These are phyloP conservation scores for Hydropsyche betteni DNA, from an alignment of 2,888 invertebrate genomes.

Conservation along the genomic window DNA sequence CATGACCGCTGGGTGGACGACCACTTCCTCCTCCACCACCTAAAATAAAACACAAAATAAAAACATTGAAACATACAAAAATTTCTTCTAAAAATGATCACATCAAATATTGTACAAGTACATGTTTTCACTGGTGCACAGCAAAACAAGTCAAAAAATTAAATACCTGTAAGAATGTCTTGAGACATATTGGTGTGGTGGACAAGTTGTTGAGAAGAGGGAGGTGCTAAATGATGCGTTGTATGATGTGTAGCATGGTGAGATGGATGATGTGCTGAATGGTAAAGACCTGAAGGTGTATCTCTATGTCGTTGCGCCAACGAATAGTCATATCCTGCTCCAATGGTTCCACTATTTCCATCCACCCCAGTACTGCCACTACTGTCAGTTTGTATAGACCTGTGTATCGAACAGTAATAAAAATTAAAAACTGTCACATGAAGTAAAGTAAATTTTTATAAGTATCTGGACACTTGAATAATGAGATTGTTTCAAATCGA, in stretches of 20 bases:
- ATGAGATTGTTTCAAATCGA: background rate
- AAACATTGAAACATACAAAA: no score
- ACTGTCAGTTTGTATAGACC: constrained; percentile 64
- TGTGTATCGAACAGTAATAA: constrained; percentile 53
- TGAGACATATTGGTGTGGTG: constrained; percentile 50
- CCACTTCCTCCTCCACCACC: constrained; percentile 66
- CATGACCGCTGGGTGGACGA: constrained; percentile 51
- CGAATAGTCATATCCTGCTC: constrained; percentile 76
- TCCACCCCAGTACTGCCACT: constrained; percentile 55
- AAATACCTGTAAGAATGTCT: constrained; percentile 52
- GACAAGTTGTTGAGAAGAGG: constrained; percentile 44
- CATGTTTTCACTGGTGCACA: background rate
- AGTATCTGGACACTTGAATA: background rate
- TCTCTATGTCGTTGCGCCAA: constrained; percentile 68
- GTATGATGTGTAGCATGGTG: constrained; percentile 56
- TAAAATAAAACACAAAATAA: constrained; percentile 67
- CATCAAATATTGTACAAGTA: background rate
- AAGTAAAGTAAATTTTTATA: background rate
- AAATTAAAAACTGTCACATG: background rate
- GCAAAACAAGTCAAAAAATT: background rate
- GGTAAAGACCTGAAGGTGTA: constrained; percentile 57
- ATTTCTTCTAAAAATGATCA: background rate
- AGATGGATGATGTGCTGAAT: constrained; percentile 67
- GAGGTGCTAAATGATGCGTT: constrained; percentile 39
- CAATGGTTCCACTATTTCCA: constrained; percentile 59